A percentile compares a stretch with the other conserved stretches of the same genome.
phyloP scores from a whole-genome alignment of 2,113 vertebrate species.

The Mionectes macconnelli region DNA sequence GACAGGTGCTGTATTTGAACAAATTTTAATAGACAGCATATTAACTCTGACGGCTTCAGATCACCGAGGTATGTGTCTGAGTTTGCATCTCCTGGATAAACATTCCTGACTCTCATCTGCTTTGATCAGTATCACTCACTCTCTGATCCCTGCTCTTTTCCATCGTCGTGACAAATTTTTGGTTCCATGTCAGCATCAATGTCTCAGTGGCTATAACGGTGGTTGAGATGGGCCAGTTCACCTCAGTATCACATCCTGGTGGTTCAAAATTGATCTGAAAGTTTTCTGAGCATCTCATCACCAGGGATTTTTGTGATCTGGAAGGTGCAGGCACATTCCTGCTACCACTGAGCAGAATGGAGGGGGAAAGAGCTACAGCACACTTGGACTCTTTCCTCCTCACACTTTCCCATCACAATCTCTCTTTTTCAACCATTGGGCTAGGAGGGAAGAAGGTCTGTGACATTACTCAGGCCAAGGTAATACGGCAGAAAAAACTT shows the following conservation, averaged over 20 bases:
- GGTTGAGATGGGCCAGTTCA: neutral
- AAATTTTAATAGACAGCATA: constrained; percentile 63
- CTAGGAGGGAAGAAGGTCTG: neutral
- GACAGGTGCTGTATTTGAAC: constrained; percentile 51
- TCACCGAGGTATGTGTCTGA: neutral
- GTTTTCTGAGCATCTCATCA: neutral
- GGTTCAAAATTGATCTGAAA: neutral
- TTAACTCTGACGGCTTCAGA: constrained; percentile 44
- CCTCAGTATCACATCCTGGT: neutral
- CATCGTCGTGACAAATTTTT: neutral
- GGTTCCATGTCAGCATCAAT: neutral
- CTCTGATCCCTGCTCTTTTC: neutral
- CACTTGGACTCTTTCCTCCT: neutral
- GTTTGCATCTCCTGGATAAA: constrained; percentile 29
- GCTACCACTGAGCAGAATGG: neutral
- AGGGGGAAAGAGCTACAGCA: neutral
- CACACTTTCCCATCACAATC: neutral
- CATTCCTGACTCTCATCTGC: constrained; percentile 57
- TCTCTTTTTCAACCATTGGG: neutral
- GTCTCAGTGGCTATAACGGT: neutral
- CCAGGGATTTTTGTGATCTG: neutral
- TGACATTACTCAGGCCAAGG: neutral
- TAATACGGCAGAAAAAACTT: neutral
- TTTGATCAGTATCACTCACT: constrained; percentile 62
- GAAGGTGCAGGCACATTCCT: neutral